Evolutionary conservation across 2,888 invertebrate genomes (phyloP), one percentile per base, ranked within the genome.

Genomic region (Tachina lurida): DNA sequence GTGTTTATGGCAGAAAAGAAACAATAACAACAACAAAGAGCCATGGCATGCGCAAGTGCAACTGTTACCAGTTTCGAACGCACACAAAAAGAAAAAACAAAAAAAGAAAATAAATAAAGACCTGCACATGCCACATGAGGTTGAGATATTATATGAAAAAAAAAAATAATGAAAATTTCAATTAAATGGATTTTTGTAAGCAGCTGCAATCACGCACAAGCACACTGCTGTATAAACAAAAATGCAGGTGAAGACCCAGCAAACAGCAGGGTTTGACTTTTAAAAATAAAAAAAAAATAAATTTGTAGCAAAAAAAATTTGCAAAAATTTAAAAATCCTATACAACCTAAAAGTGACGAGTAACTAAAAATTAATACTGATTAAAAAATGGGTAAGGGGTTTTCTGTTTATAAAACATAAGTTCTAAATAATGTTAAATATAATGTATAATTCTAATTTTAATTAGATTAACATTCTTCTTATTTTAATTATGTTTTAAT

Each of bases 21-120:
- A 65, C 31, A 54, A 31, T 45, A 71, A 45, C 52, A 54, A 10
- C 45, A 76, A 65, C 43, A 39, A 15, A 39, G 41, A 73, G 49
- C 56, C 78, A 58, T 62, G 56, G 41, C 73, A 79, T 63, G 65
- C 63, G 62, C 79, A 63, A 73, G 79, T 58, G 79, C 73, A 73
- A 56, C 71, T 71, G 43, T 70, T 68, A 62, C 52, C n/a, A 22
- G 41, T 62, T 49, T 13, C 7, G 19, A 19, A 31, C 10, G 45
- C 76, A 67, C 41, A 54, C 10, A 41, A 9, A 9, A 17, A 54
- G 0, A 13, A 47, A 39, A 47, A n/a, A 63, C 1, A 13, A 4
- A 31, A 4, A 31, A 19, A 52, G 22, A 19, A 19, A 17, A 19
- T 3, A 45, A 22, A 58, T 9, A 45, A n/a, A 56, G 2, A 22